Conservation (phyloP, 1,140 invertebrate species). For the Lasioglossum baleicum region DNA sequence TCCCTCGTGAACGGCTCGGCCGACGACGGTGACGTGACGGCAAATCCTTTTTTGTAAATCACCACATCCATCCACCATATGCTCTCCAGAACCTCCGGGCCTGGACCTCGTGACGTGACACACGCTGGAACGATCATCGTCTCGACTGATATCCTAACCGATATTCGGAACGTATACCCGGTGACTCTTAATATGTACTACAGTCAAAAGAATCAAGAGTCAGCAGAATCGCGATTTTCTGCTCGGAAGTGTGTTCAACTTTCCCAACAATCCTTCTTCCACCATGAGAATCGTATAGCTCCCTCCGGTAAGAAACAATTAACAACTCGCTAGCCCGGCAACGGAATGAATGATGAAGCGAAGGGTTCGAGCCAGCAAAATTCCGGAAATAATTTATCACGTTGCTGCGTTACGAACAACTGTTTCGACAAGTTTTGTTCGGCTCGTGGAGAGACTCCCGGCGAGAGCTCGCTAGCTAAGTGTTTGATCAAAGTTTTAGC, state of each 20-base stretch:
- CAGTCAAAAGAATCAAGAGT: too few species aligned
- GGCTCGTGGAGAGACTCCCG: not conserved
- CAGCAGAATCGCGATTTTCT: too few species aligned
- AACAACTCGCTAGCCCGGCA: too few species aligned
- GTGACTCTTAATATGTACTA: too few species aligned
- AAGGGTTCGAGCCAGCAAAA: too few species aligned
- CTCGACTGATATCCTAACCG: too few species aligned
- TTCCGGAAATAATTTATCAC: not conserved
- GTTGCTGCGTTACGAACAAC: not conserved
- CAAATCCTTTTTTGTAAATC: conserved; percentile 47
- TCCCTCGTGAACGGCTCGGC: conserved; percentile 36
- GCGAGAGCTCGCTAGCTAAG: not conserved
- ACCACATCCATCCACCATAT: conserved; percentile 57
- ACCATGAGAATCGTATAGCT: too few species aligned
- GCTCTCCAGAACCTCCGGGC: conserved; percentile 15
- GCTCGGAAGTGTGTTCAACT: too few species aligned
- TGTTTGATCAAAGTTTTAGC: conserved; percentile 6
- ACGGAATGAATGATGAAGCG: too few species aligned
- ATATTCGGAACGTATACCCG: too few species aligned
- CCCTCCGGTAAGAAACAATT: too few species aligned
- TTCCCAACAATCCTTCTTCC: too few species aligned
- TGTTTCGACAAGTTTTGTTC: not conserved
- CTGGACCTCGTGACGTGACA: not conserved
- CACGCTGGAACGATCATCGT: not conserved
- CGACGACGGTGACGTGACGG: conserved; percentile 25